Evolutionary conservation across 2,888 invertebrate genomes (phyloP), one percentile per base, ranked within the genome.

Genomic region (Ophonus ardosiacus): DNA sequence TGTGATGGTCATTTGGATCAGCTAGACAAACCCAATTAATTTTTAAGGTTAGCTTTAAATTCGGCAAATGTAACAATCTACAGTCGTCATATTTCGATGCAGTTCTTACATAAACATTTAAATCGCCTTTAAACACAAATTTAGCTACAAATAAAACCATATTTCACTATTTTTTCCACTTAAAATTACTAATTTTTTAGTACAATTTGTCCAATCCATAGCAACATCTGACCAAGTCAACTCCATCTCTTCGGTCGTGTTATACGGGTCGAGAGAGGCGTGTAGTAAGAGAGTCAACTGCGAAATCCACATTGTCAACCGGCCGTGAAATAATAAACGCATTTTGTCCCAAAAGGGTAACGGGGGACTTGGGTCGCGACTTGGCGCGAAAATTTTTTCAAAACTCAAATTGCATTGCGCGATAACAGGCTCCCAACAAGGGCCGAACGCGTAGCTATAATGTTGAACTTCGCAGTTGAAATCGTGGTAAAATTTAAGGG

Each of bases 21-120:
- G 97, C 98, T 74, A 96, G 92, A 90, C 98, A 98, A 85, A 95
- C 93, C 99, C 99, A 99, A 88, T 96, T 95, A 87, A 99, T 92
- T 90, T 97, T 96, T 13, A 97, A 94, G 15, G 95, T 94, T 78
- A 98, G 92, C 88, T 96, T 96, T 63, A 99, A 93, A 89, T 96
- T 96, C 0, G 99, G 99, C 87, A 99, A 93, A 89, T 98, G 97
- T 51, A 99, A 92, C 87, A 99, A 93, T 80, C 97, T 95, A 90
- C 98, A 98, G 92, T 99, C 99, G 91, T 99, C 99, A 92, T 99
- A 99, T 91, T 99, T 99, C 86, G 99, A 99, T 0, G 99, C 99
- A 0, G 99, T 99, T 85, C 98, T 94, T 0, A 98, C 98, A 89
- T 96, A 98, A 88, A 99, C 97, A 91, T 98, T 97, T 86, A 99